Conservation (phyloP, 2,888 invertebrate genomes). For the Troides oblongomaculatus region DNA sequence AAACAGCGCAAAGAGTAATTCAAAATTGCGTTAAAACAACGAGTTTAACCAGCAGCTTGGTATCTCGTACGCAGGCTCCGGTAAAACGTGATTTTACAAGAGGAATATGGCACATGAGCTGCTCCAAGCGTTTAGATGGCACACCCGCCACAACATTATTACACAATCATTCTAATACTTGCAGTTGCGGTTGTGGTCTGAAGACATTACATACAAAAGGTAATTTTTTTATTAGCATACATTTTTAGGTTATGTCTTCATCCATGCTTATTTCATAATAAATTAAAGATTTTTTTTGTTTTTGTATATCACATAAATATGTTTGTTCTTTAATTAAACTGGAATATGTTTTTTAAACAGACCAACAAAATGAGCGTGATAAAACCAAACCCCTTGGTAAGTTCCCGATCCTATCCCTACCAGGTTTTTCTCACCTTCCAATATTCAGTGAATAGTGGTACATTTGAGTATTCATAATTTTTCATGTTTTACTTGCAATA, state of each 20-base stretch:
- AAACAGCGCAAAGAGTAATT: conserved; percentile 78
- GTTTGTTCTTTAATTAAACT: not conserved
- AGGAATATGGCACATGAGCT: conserved; percentile 87
- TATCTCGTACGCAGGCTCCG: conserved; percentile 62
- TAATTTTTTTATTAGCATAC: conserved; percentile 47
- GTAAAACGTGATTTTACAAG: conserved; percentile 84
- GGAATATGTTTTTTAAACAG: conserved; percentile 41
- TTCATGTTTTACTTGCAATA: no score
- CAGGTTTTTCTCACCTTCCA: conserved; percentile 22
- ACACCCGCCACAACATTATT: conserved; percentile 58
- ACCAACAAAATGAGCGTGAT: conserved; percentile 48
- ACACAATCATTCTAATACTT: conserved; percentile 81
- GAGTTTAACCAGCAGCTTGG: conserved; percentile 57
- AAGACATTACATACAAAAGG: conserved; percentile 86
- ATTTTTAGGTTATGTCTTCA: conserved; percentile 68
- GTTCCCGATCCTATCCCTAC: conserved; percentile 40
- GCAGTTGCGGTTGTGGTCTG: conserved; percentile 84
- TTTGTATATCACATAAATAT: not conserved
- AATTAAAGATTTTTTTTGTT: not conserved
- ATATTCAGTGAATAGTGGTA: no score
- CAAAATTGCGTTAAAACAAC: conserved; percentile 64
- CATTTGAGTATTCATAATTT: no score
- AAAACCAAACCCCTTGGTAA: conserved; percentile 66
- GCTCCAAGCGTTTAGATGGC: conserved; percentile 64
- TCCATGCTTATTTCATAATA: conserved; percentile 47